A percentile compares a stretch with the other conserved stretches of the same genome.
Evolutionary conservation across 2,888 invertebrate genomes (phyloP).

Genomic region (Carcina quercana): DNA sequence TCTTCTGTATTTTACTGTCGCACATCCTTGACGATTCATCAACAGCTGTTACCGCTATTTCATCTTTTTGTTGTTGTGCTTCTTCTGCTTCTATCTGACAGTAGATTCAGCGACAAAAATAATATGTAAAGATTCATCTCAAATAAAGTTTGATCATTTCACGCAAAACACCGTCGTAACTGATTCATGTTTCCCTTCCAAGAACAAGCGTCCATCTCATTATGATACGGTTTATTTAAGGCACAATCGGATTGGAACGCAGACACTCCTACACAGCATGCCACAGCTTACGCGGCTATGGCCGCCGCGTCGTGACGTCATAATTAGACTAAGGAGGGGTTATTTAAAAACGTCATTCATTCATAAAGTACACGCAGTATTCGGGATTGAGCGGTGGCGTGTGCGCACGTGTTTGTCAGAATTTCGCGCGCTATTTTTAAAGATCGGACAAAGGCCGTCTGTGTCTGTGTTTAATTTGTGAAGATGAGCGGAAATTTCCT

Average conservation of each 20-base stretch:
- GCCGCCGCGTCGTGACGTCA: slow-evolving; percentile 32
- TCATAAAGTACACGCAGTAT: slow-evolving; percentile 56
- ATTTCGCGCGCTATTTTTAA: slow-evolving; percentile 30
- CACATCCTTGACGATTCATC: no score
- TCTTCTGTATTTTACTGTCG: no score
- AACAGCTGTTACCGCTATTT: no score
- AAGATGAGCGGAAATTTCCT: slow-evolving; percentile 69
- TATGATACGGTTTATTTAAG: slow-evolving; percentile 38
- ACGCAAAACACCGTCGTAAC: slow-evolving; percentile 2
- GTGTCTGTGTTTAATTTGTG: slow-evolving; percentile 30
- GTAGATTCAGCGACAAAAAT: no score
- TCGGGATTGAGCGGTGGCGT: slow-evolving; percentile 41
- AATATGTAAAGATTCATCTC: no score
- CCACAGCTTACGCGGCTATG: slow-evolving; percentile 21
- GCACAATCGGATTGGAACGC: slow-evolving; percentile 45
- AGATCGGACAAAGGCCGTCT: slow-evolving; percentile 23
- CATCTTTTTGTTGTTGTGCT: no score
- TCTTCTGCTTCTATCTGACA: no score
- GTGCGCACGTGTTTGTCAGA: slow-evolving; percentile 49
- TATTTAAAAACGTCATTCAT: slow-evolving; percentile 70
- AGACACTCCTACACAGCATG: slow-evolving; percentile 39
- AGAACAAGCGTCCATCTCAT: slow-evolving; percentile 35
- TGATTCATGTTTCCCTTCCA: slow-evolving; percentile 21
- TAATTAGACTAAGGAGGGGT: slow-evolving; percentile 24
- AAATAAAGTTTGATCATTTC: no score